A percentile compares a stretch with the other conserved stretches of the same genome.
Conservation (phyloP, 2,888 invertebrate species). For the Aphelenchoides bicaudatus region DNA sequence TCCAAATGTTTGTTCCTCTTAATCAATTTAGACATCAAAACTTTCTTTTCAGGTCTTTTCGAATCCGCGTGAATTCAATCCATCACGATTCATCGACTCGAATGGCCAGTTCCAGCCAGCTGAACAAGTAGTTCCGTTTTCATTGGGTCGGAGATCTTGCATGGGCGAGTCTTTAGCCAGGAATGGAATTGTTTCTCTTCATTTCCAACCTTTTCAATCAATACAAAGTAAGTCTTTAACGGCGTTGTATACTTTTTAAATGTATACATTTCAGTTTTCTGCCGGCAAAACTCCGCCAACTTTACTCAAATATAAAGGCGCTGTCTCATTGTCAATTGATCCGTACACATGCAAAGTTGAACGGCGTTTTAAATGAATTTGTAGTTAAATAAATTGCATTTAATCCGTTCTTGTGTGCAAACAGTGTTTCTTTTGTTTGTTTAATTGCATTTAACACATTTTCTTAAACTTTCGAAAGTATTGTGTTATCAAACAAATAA, state of each 20-base stretch:
- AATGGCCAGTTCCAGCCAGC: constrained; percentile 34
- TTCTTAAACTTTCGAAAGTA: too few species aligned
- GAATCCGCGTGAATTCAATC: constrained; percentile 39
- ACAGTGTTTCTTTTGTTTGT: too few species aligned
- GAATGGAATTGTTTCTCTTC: constrained; percentile 10
- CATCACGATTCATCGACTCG: constrained; percentile 38
- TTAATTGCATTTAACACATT: too few species aligned
- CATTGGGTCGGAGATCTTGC: constrained; percentile 34
- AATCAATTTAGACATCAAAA: neutral
- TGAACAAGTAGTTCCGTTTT: constrained; percentile 35
- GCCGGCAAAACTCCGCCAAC: neutral
- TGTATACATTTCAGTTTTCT: constrained; percentile 10
- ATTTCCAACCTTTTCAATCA: constrained; percentile 14
- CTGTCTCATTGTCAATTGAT: neutral
- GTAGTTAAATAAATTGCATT: too few species aligned
- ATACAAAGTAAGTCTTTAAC: constrained; percentile 5
- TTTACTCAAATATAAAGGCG: neutral
- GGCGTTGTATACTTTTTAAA: too few species aligned
- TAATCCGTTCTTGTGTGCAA: too few species aligned
- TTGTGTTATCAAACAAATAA: too few species aligned
- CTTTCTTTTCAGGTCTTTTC: constrained; percentile 34
- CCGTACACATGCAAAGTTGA: constrained; percentile 4
- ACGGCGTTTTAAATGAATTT: too few species aligned
- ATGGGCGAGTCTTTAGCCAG: constrained; percentile 9
- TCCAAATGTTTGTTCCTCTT: too few species aligned